Conservation (phyloP, 2,888 invertebrate genomes). For the Lacanobia oleracea region DNA sequence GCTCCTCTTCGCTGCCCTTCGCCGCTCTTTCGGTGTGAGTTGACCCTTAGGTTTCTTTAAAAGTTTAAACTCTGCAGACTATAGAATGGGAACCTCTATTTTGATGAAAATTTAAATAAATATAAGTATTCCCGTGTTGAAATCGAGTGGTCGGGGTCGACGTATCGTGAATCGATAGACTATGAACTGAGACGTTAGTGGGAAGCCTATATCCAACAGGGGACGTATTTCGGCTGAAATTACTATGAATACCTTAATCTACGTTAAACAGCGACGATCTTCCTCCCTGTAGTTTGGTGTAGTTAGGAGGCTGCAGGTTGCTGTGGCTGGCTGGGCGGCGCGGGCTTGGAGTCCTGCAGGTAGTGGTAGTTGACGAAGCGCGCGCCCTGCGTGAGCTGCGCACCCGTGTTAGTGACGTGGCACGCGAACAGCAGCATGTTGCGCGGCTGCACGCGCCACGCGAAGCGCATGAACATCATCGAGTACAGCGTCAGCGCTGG, state of each 20-base stretch:
- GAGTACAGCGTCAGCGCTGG: constrained; percentile 95
- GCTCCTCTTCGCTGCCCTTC: no score
- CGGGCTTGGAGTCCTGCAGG: constrained; percentile 71
- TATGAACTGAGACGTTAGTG: not conserved
- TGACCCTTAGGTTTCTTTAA: not conserved
- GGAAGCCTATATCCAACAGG: not conserved
- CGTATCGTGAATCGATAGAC: not conserved
- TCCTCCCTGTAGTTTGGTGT: not conserved
- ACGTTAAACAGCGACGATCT: constrained; percentile 7
- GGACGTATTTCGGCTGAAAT: not conserved
- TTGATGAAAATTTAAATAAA: not conserved
- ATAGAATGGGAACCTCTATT: not conserved
- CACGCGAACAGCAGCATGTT: constrained; percentile 98
- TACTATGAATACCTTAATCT: constrained; percentile 14
- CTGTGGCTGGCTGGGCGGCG: not conserved
- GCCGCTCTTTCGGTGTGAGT: no score
- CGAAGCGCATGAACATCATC: constrained; percentile 99
- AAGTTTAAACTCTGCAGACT: no score
- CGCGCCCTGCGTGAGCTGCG: constrained; percentile 96
- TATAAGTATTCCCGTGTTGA: no score
- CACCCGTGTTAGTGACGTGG: constrained; percentile 97
- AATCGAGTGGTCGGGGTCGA: not conserved
- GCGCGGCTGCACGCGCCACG: constrained; percentile 98
- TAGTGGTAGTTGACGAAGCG: constrained; percentile 94
- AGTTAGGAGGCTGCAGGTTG: constrained; percentile 15